phyloP scores from a whole-genome alignment of 2,113 vertebrate species.

The Syngnathoides biaculeatus region DNA sequence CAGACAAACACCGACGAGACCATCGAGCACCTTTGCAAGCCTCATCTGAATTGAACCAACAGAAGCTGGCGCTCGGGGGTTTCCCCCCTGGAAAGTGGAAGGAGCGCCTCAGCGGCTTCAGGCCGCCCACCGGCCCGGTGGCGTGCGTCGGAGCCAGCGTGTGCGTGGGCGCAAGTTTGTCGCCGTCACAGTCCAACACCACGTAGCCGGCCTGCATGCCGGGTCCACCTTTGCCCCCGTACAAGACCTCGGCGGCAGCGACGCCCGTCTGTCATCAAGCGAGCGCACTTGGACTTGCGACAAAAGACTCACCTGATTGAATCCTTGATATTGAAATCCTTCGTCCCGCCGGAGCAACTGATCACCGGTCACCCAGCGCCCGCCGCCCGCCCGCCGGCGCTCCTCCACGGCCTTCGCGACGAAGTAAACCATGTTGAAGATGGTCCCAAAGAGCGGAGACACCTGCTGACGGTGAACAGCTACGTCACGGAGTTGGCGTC shows the following conservation, averaged over 20 bases:
- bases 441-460: constrained; percentile 84
- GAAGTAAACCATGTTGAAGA: constrained; percentile 81
- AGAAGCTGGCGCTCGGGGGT: constrained; percentile 68
- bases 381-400: constrained; percentile 47
- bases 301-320: constrained; percentile 63
- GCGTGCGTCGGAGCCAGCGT: constrained; percentile 55
- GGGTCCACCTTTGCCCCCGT: constrained; percentile 36
- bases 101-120: constrained; percentile 54
- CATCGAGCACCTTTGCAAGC: constrained; percentile 80
- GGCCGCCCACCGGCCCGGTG: constrained; percentile 12
- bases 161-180: constrained; percentile 69
- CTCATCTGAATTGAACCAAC: constrained; percentile 80
- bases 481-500: too few relatives aligned
- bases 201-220: constrained; percentile 72
- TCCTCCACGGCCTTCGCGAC: constrained; percentile 74
- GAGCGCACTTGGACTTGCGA: neutral
- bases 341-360: constrained; percentile 60
- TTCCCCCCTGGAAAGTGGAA: constrained; percentile 77
- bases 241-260: constrained; percentile 38
- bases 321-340: constrained; percentile 70
- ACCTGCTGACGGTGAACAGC: constrained; percentile 64
- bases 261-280: neutral
- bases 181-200: constrained; percentile 75
- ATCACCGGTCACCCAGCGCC: constrained; percentile 74
- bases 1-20: neutral